A percentile compares a stretch with the other conserved stretches of the same genome.
Conservation (phyloP, 30 jellyfish, hydroid and myxozoan genomes). For the Calvadosia cruxmelitensis region DNA sequence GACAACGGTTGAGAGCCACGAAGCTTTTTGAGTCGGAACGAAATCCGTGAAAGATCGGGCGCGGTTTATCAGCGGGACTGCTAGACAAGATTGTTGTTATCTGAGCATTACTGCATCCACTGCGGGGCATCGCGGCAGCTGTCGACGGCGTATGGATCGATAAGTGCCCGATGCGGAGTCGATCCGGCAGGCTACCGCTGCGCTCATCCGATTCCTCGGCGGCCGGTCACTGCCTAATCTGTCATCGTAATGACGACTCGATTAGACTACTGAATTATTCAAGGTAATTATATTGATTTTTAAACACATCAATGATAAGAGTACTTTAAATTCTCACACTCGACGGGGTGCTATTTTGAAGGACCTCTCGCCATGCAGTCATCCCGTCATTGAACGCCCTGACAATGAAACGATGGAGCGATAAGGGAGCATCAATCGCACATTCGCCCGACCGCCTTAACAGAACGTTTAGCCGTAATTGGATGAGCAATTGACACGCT, state of each 20-base stretch:
- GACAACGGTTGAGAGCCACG: slow-evolving; percentile 41
- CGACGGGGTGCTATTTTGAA: too few relatives aligned
- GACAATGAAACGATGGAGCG: too few relatives aligned
- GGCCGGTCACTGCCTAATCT: not conserved
- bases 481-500: slow-evolving; percentile 81
- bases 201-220: not conserved
- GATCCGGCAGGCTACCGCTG: not conserved
- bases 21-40: too few relatives aligned
- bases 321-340: too few relatives aligned
- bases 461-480: slow-evolving; percentile 44
- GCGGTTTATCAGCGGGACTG: not conserved
- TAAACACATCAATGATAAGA: not conserved
- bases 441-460: slow-evolving; percentile 45
- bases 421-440: too few relatives aligned
- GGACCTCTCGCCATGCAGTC: too few relatives aligned
- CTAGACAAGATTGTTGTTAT: not conserved
- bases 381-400: too few relatives aligned
- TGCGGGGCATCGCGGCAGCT: not conserved
- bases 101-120: not conserved
- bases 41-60: too few relatives aligned
- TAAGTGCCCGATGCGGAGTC: not conserved
- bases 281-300: not conserved
- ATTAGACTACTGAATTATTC: not conserved
- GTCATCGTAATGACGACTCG: not conserved
- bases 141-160: not conserved